Percentiles rank a stretch among this genome's conserved stretches.
Conservation (phyloP, 2,797 vertebrate genomes). For the Catamblyrhynchus diadema region DNA sequence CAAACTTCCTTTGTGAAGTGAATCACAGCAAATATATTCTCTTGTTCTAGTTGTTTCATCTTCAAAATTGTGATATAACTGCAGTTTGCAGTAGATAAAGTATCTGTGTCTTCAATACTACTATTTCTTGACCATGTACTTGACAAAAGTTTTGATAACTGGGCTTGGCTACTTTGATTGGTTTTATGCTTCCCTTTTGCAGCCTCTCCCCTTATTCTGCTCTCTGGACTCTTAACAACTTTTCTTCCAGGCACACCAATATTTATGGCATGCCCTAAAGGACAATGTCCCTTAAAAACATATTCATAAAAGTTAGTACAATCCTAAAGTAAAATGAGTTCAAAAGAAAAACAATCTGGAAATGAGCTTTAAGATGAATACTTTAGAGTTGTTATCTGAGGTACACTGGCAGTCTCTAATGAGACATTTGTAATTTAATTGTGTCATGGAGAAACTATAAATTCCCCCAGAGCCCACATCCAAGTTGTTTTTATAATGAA, state of each 20-base stretch:
- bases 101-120: background rate
- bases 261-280: slow-evolving; percentile 49
- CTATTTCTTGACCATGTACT: background rate
- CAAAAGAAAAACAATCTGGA: slow-evolving; percentile 51
- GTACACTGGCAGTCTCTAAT: slow-evolving; percentile 71
- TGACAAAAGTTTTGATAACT: background rate
- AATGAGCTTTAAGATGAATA: slow-evolving; percentile 64
- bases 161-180: background rate
- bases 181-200: background rate
- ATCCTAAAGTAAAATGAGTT: background rate
- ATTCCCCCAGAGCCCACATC: slow-evolving; percentile 63
- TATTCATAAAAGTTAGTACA: slow-evolving; percentile 45
- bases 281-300: slow-evolving; percentile 36
- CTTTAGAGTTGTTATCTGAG: slow-evolving; percentile 59
- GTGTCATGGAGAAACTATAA: slow-evolving; percentile 62
- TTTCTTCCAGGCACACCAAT: background rate
- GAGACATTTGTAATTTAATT: slow-evolving; percentile 74
- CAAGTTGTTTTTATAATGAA: slow-evolving; percentile 72
- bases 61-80: background rate
- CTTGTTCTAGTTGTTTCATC: background rate
- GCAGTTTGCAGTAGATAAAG: background rate
- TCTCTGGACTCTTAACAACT: background rate
- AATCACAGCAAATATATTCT: background rate
- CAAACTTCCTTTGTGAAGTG: background rate
- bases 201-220: background rate